Evolutionary conservation across 1,140 invertebrate genomes (phyloP).

Genomic region (Danaus plexippus): DNA sequence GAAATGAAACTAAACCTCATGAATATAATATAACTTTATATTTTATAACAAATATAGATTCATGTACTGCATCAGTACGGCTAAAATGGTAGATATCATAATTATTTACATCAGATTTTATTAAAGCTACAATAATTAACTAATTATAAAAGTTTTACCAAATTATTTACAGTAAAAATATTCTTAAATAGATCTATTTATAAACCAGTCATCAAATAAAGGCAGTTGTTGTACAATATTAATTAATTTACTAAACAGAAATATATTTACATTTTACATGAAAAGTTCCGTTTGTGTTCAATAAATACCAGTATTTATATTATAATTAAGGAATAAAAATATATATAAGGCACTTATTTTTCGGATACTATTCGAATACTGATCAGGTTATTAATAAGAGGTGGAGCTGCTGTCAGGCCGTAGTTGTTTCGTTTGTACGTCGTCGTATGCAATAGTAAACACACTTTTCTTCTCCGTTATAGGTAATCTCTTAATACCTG

Average conservation of each 20-base stretch:
- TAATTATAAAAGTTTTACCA: conserved; percentile 40
- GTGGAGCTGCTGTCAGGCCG: conserved; percentile 70
- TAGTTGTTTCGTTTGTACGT: conserved; percentile 76
- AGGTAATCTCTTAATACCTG: conserved; percentile 75
- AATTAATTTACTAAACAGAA: conserved; percentile 27
- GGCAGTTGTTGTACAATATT: conserved; percentile 45
- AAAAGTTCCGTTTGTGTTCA: conserved; percentile 1
- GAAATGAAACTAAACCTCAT: conserved; percentile 24
- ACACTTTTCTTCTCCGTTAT: conserved; percentile 93
- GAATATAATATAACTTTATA: conserved; percentile 59
- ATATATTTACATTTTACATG: conserved; percentile 23
- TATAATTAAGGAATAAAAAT: conserved; percentile 25
- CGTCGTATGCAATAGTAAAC: conserved; percentile 94
- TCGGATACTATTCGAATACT: conserved; percentile 18
- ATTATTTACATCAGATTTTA: conserved; percentile 49
- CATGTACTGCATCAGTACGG: conserved; percentile 48
- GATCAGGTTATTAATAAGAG: conserved; percentile 51
- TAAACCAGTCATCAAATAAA: conserved; percentile 62
- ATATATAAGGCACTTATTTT: conserved; percentile 35
- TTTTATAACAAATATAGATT: conserved; percentile 69
- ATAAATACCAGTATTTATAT: conserved; percentile 4
- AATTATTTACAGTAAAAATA: conserved; percentile 53
- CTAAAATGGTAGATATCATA: conserved; percentile 39
- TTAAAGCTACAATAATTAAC: conserved; percentile 50
- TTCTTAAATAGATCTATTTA: conserved; percentile 35